Evolutionary conservation across 1,140 invertebrate species (phyloP).

Genomic region (Sycophila sp.): DNA sequence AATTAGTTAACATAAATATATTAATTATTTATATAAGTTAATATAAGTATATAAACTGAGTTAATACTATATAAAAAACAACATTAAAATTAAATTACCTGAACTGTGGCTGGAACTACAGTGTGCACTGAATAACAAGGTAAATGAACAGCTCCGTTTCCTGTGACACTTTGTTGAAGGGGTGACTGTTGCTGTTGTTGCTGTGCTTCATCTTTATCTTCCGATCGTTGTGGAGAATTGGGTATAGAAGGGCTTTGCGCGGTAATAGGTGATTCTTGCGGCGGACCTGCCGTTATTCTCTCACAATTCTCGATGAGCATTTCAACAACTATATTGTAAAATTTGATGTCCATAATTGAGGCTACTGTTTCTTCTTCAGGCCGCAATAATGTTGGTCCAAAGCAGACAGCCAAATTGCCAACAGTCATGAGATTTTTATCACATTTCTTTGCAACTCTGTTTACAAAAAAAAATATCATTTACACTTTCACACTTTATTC

Average conservation of each 20-base stretch:
- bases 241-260: constrained; percentile 12
- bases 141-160: constrained; percentile 51
- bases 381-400: constrained; percentile 94
- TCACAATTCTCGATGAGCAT: constrained; percentile 94
- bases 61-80: background rate
- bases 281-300: constrained; percentile 74
- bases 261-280: constrained; percentile 47
- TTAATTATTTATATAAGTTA: background rate
- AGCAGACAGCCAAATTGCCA: constrained; percentile 97
- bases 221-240: constrained; percentile 42
- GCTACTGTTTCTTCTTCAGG: constrained; percentile 96
- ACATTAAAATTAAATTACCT: constrained; percentile 10
- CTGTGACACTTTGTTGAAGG: constrained; percentile 50
- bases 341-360: constrained; percentile 98
- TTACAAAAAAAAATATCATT: constrained; percentile 48
- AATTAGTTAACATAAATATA: background rate
- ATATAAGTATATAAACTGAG: background rate
- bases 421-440: constrained; percentile 97
- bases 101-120: constrained; percentile 46
- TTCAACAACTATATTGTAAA: constrained; percentile 97
- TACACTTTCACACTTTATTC: background rate
- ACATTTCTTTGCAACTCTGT: constrained; percentile 83
- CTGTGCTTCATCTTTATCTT: constrained; percentile 33
- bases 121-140: constrained; percentile 52
- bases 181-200: constrained; percentile 4